Evolutionary conservation across 2,797 vertebrate genomes (phyloP).

Genomic region (Brachymystax lenok): DNA sequence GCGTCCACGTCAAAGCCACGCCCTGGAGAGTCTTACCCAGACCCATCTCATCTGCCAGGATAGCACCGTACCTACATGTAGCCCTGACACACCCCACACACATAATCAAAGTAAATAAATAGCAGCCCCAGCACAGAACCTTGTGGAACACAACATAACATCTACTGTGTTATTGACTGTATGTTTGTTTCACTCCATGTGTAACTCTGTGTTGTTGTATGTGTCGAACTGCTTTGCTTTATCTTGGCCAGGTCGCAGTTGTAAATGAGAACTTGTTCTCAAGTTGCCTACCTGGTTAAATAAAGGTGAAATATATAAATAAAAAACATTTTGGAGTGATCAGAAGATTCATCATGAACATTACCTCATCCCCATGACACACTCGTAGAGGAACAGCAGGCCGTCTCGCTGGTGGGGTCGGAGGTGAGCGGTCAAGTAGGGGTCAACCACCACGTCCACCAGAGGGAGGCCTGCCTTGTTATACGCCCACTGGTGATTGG

Average conservation of each 20-base stretch:
- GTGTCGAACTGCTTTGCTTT: too few relatives aligned
- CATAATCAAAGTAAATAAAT: constrained; percentile 1
- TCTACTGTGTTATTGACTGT: too few relatives aligned
- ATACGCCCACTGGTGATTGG: constrained; percentile 86
- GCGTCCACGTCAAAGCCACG: constrained; percentile 89
- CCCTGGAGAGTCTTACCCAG: constrained; percentile 96
- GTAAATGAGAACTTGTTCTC: too few relatives aligned
- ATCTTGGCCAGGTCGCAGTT: too few relatives aligned
- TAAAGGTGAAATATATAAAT: too few relatives aligned
- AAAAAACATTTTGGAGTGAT: too few relatives aligned
- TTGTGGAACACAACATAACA: too few relatives aligned
- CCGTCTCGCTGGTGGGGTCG: constrained; percentile 94
- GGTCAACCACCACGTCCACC: constrained; percentile 94
- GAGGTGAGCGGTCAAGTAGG: constrained; percentile 85
- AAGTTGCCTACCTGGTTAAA: too few relatives aligned
- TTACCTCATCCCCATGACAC: constrained; percentile 95
- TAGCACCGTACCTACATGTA: constrained; percentile 83
- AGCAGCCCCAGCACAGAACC: too few relatives aligned
- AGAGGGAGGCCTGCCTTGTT: constrained; percentile 85
- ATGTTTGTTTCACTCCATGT: too few relatives aligned
- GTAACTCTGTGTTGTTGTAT: too few relatives aligned
- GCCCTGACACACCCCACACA: constrained; percentile 67
- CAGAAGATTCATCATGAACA: neutral
- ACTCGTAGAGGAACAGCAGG: constrained; percentile 92
- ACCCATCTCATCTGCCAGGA: constrained; percentile 98